phyloP scores from a whole-genome alignment of 2,888 invertebrate species.

The Ophraella communa region DNA sequence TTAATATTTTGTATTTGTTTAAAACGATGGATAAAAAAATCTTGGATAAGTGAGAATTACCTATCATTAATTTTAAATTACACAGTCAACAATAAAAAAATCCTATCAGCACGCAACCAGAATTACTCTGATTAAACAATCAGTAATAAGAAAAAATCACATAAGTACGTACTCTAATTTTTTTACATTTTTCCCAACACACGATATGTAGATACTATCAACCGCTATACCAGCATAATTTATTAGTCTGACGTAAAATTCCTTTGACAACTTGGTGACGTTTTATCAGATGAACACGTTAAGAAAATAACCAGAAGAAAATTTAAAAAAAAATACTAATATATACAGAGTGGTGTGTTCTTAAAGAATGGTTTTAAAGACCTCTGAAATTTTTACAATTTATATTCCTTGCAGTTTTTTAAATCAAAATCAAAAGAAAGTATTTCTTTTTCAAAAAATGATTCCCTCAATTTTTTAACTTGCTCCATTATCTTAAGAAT shows the following conservation, averaged over 20 bases:
- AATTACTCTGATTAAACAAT: constrained; percentile 17
- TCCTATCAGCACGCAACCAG: constrained; percentile 6
- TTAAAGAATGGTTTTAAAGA: too few relatives aligned
- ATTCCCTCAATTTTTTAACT: too few relatives aligned
- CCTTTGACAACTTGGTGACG: constrained; percentile 3
- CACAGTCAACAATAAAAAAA: constrained; percentile 12
- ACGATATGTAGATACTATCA: constrained; percentile 8
- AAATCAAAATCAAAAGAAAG: too few relatives aligned
- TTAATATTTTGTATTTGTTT: too few relatives aligned
- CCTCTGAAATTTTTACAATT: too few relatives aligned
- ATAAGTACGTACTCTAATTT: not conserved
- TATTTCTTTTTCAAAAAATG: too few relatives aligned
- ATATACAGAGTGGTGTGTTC: not conserved
- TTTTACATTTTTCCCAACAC: constrained; percentile 2
- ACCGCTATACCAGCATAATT: constrained; percentile 1
- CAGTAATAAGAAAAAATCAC: constrained; percentile 16
- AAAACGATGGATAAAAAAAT: not conserved
- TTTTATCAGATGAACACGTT: constrained; percentile 6
- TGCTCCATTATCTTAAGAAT: too few relatives aligned
- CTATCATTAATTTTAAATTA: not conserved
- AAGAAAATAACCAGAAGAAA: not conserved
- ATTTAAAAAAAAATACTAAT: not conserved
- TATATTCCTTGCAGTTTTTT: too few relatives aligned
- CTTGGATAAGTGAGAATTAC: not conserved
- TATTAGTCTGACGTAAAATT: not conserved